Evolutionary conservation across 2,888 invertebrate genomes (phyloP).

Genomic region (Lapara coniferarum): DNA sequence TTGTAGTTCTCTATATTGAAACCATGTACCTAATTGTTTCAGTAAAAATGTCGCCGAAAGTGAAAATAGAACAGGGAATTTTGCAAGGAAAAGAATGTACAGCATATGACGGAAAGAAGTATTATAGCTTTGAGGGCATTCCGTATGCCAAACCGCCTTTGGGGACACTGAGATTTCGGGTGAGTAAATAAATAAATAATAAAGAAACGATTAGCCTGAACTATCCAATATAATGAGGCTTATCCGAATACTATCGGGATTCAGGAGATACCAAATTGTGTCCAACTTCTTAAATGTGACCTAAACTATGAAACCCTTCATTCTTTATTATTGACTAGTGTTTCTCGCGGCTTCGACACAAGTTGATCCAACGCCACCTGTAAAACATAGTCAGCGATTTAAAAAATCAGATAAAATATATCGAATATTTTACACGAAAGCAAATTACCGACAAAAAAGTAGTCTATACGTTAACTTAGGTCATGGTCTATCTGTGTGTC

Average conservation of each 20-base stretch:
- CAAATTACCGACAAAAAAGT: too few species aligned
- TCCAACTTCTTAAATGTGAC: too few species aligned
- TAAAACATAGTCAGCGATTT: too few species aligned
- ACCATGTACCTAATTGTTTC: slow-evolving; percentile 31
- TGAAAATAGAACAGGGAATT: slow-evolving; percentile 53
- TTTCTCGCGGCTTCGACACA: too few species aligned
- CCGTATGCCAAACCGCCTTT: slow-evolving; percentile 74
- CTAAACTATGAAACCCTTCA: too few species aligned
- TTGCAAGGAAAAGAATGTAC: slow-evolving; percentile 59
- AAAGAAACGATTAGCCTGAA: background rate
- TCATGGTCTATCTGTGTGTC: too few species aligned
- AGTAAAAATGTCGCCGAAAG: slow-evolving; percentile 50
- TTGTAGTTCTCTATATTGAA: background rate
- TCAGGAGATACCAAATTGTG: background rate
- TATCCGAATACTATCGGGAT: too few species aligned
- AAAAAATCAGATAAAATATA: too few species aligned
- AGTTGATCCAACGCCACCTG: too few species aligned
- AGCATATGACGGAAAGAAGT: slow-evolving; percentile 60
- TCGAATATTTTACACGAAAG: too few species aligned
- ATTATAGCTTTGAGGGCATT: slow-evolving; percentile 74
- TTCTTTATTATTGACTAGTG: too few species aligned
- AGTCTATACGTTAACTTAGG: too few species aligned
- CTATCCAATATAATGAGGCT: background rate
- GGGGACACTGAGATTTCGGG: slow-evolving; percentile 66
- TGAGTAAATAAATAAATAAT: slow-evolving; percentile 41